phyloP scores from a whole-genome alignment of 2,797 vertebrate genomes.

The Simalia tracyae region DNA sequence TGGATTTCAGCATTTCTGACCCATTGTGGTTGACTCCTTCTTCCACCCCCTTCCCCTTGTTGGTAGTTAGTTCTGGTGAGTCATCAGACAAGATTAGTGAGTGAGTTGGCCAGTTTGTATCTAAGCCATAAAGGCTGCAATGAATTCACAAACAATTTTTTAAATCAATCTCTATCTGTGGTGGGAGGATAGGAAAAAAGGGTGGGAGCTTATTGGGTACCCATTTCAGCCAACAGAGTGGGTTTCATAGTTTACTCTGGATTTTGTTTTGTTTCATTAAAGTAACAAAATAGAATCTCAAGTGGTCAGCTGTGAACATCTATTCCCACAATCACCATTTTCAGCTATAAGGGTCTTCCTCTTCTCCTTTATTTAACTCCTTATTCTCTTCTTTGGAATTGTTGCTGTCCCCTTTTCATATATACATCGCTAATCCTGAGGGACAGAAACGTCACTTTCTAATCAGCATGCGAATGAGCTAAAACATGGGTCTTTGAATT shows the following conservation, averaged over 20 bases:
- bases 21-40: not conserved
- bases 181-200: not conserved
- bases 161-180: not conserved
- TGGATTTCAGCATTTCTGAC: not conserved
- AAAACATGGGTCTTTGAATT: not conserved
- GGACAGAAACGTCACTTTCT: not conserved
- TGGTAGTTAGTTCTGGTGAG: constrained; percentile 2
- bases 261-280: not conserved
- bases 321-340: not conserved
- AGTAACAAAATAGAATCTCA: not conserved
- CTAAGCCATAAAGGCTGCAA: not conserved
- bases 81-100: constrained; percentile 3
- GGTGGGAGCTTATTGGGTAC: not conserved
- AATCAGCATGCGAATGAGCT: not conserved
- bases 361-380: not conserved
- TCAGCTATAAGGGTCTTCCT: not conserved
- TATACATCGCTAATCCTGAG: not conserved
- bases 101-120: constrained; percentile 19
- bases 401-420: not conserved
- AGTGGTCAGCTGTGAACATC: not conserved
- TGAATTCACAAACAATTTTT: rapidly evolving
- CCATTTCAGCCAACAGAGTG: not conserved
- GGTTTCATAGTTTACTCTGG: not conserved
- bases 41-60: not conserved
- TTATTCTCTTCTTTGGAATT: not conserved